Evolutionary conservation across 2,888 invertebrate genomes (phyloP), one percentile per base, ranked within the genome.

Genomic region (Rosalia funebris): DNA sequence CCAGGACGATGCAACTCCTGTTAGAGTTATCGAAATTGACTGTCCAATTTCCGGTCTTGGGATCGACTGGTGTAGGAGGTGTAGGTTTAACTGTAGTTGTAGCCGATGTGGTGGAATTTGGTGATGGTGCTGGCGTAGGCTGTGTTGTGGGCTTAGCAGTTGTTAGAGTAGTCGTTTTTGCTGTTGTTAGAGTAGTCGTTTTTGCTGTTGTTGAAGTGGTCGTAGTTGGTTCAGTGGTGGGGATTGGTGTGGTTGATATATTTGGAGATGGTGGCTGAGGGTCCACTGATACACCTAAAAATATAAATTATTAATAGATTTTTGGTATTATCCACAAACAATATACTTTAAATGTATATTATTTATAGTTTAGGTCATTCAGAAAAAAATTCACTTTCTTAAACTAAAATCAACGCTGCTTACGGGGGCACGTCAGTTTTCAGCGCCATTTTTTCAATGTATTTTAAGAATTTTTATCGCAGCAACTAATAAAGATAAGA

Each of bases 1-100:
- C 83, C 4, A 88, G 78, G 46, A 89, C 74, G 17, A 92, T 84
- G 73, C 92, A 92, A 3, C 87, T 86, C 0, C 54, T 60, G 20
- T 74, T 75, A 9, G 64, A 53, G 37, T 83, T 80, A 10, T 78
- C 74, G 45, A 71, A 76, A 47, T 77, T 79, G 2, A 84, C 78
- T 16, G 66, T 63, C 88, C 88, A 88, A 60, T 77, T 82, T 36
- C 84, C 85, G 45, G 79, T 74, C 39, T 71, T 68, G 5, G 83
- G 82, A 17, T 77, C 63, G 2, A 81, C 75, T n/a, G 76, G 56
- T 71, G 72, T 44, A 63, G 77, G 58, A 64, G 74, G 83, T 79
- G n/a, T n/a, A 56, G 83, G 34, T 2, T 7, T 57, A 2, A 65
- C 58, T 19, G 68, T 60, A 17, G n/a, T n/a, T n/a, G 71, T 46